phyloP scores from a whole-genome alignment of 2,797 vertebrate species.

The Cirrhinus molitorella region DNA sequence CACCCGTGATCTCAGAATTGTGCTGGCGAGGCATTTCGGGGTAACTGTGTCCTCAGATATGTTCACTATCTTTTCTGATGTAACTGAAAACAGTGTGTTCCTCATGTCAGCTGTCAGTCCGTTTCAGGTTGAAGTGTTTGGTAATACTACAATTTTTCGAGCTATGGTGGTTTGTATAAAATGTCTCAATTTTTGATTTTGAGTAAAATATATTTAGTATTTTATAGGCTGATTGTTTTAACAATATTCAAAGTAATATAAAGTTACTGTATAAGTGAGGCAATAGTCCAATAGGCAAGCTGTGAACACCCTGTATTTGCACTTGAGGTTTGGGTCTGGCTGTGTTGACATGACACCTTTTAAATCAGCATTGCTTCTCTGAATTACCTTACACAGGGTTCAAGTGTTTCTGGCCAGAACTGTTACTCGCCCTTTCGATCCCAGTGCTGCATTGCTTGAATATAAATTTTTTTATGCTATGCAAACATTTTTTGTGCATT shows the following conservation, averaged over 20 bases:
- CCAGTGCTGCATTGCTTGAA: background rate
- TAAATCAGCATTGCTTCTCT: slow-evolving; percentile 43
- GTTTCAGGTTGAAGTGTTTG: background rate
- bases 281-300: background rate
- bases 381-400: slow-evolving; percentile 1
- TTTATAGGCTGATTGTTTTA: background rate
- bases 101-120: background rate
- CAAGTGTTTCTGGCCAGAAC: background rate
- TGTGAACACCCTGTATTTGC: slow-evolving; percentile 12
- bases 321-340: slow-evolving; percentile 19
- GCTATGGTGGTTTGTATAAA: background rate
- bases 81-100: slow-evolving; percentile 2
- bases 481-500: background rate
- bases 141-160: background rate
- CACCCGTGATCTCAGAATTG: slow-evolving; percentile 19
- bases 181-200: background rate
- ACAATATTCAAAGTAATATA: background rate
- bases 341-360: slow-evolving; percentile 43
- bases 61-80: slow-evolving; percentile 17
- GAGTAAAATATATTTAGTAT: background rate
- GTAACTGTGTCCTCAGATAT: slow-evolving; percentile 36
- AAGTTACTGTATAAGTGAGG: background rate
- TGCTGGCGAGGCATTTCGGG: slow-evolving; percentile 30
- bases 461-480: background rate
- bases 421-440: background rate